phyloP scores from a whole-genome alignment of 2,113 vertebrate species.

The Brachyistius frenatus region DNA sequence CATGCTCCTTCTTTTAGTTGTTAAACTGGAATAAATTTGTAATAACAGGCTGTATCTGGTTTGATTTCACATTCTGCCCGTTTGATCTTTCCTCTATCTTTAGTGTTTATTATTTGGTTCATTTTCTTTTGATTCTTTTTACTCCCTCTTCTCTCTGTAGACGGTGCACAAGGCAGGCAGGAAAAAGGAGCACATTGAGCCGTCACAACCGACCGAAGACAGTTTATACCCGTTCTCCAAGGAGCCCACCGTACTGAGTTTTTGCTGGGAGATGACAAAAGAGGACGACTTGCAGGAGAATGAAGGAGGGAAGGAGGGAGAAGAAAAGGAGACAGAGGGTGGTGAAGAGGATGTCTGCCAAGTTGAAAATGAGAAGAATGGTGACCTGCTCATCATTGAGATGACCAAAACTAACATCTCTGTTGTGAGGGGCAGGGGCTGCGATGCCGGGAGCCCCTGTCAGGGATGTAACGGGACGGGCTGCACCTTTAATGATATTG shows the following conservation, averaged over 20 bases:
- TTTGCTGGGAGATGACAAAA: conserved; percentile 73
- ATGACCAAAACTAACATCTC: conserved; percentile 77
- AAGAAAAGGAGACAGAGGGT: not conserved
- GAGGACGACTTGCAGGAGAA: conserved; percentile 29
- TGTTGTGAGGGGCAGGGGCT: conserved; percentile 75
- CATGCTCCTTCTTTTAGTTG: no score
- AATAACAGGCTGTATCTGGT: no score
- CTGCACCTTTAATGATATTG: conserved; percentile 72
- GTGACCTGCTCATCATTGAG: conserved; percentile 70
- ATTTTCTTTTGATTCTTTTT: not conserved
- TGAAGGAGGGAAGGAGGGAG: not conserved
- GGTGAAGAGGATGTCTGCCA: not conserved
- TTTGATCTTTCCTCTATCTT: not conserved
- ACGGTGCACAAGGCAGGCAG: conserved; percentile 65
- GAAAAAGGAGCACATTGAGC: not conserved
- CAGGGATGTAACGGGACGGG: conserved; percentile 26
- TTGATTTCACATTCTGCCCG: no score
- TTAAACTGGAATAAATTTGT: no score
- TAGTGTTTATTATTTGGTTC: no score
- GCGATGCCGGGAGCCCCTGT: conserved; percentile 29
- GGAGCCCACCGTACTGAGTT: conserved; percentile 57
- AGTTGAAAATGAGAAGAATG: not conserved
- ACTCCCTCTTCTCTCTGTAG: conserved; percentile 47
- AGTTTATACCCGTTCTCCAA: conserved; percentile 59
- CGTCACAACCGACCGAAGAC: conserved; percentile 1